Evolutionary conservation across 2,888 invertebrate genomes (phyloP), one percentile per base, ranked within the genome.

Genomic region (Hyles lineata): DNA sequence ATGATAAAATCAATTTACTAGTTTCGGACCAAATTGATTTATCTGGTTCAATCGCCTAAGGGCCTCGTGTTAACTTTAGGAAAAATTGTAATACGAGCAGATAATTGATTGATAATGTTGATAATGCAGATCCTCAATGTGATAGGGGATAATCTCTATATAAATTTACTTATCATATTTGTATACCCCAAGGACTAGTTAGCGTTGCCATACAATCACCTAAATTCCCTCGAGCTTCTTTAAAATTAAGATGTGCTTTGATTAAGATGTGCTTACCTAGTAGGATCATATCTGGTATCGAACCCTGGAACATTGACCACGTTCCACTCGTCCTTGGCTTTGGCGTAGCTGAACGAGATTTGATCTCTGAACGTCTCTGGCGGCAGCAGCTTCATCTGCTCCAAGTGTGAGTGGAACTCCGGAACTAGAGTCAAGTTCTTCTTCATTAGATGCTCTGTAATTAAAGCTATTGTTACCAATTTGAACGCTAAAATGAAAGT

Each of bases 401-500:
- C 99, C 83, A 99, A 95, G 89, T 99, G 99, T 0, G 99, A 99
- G 90, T 99, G 99, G 90, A 99, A 99, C 89, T 97, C 97, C 78
- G 98, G 97, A 75, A 99, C 96, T 71, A 97, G 96, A 3, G 98
- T 99, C 82, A 99, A 93, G 70, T 97, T 97, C 81, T 97, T 97
- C 87, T 97, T 97, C 87, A 99, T 94, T 77, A 98, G 92, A 91
- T 98, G 97, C 90, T 98, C 99, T 97, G 91, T 69, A 92, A 85
- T 73, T 71, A 75, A 74, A 74, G 19, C 21, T 23, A 2, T 1
- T n/a, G 59, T 70, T 19, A 60, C 23, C 21, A 23, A 43, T 21
- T 70, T 17, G 52, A 0, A n/a, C 17, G n/a, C 21, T n/a, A 4
- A 8, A 5, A 55, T 29, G 8, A n/a, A 6, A 15, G 52, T 19